Conservation (phyloP, 1,140 invertebrate genomes). For the Anastrepha obliqua region DNA sequence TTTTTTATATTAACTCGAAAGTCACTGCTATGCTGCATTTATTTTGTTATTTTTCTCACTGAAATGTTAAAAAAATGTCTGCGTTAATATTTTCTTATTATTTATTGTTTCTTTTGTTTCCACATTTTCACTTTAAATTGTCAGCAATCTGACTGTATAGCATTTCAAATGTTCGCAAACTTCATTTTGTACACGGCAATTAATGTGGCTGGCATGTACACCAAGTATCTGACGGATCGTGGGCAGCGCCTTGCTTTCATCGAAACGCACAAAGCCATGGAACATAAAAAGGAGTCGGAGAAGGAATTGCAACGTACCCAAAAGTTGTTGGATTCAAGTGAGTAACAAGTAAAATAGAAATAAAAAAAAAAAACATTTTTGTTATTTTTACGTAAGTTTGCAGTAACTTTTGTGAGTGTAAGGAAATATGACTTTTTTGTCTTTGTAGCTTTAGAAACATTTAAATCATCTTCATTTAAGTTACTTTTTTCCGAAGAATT, state of each 20-base stretch:
- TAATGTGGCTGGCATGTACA: constrained; percentile 96
- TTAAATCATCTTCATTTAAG: too few relatives aligned
- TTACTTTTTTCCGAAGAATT: too few relatives aligned
- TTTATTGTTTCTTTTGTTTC: constrained; percentile 54
- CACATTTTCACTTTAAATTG: not conserved
- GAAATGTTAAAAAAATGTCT: not conserved
- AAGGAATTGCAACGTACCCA: constrained; percentile 97
- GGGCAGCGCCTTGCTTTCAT: constrained; percentile 96
- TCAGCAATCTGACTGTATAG: constrained; percentile 76
- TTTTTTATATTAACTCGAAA: not conserved
- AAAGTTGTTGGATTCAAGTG: constrained; percentile 89
- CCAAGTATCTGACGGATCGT: constrained; percentile 95
- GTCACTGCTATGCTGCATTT: not conserved
- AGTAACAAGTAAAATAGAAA: constrained; percentile 60
- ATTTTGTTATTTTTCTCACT: not conserved
- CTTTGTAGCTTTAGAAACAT: too few relatives aligned
- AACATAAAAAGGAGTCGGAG: constrained; percentile 93
- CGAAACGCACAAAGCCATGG: constrained; percentile 95
- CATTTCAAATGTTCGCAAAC: constrained; percentile 84
- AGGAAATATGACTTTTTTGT: too few relatives aligned
- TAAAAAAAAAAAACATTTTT: not conserved
- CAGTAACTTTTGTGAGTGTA: too few relatives aligned
- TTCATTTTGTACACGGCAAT: constrained; percentile 88
- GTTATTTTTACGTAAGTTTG: not conserved
- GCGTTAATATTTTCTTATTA: constrained; percentile 35